Percentiles rank a stretch among this genome's conserved stretches.
phyloP scores from a whole-genome alignment of 2,797 vertebrate genomes.

The Gobio occitaniae region DNA sequence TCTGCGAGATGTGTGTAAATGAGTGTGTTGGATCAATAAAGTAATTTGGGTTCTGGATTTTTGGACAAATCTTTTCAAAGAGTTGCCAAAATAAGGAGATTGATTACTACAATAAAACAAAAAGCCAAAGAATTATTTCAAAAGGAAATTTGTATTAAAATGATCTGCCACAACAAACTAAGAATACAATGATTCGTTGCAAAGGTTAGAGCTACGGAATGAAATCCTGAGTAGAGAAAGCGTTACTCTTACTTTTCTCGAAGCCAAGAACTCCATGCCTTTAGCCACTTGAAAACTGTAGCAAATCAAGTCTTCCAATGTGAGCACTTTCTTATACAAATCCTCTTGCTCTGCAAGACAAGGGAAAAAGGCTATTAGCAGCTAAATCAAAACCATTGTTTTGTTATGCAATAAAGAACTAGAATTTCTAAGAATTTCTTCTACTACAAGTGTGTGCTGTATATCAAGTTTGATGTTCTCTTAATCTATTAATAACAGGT shows the following conservation, averaged over 20 bases:
- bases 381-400: constrained; percentile 40
- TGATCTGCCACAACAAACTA: constrained; percentile 13
- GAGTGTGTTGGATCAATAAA: constrained; percentile 28
- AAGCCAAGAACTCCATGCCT: constrained; percentile 96
- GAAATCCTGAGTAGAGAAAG: background rate
- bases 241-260: constrained; percentile 85
- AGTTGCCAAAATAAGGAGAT: constrained; percentile 7
- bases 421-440: constrained; percentile 20
- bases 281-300: constrained; percentile 97
- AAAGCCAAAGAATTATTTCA: constrained; percentile 14
- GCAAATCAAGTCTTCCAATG: constrained; percentile 92
- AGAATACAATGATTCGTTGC: background rate
- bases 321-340: constrained; percentile 89
- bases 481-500: background rate
- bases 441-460: background rate
- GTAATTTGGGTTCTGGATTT: constrained; percentile 6
- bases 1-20: constrained; percentile 47
- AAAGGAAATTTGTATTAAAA: constrained; percentile 19
- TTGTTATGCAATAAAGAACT: constrained; percentile 13
- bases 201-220: background rate
- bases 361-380: constrained; percentile 56
- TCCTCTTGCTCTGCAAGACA: constrained; percentile 86
- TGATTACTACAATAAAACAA: constrained; percentile 1
- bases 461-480: background rate
- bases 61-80: constrained; percentile 4